Conservation (phyloP, 2,113 vertebrate species). For the Ramphastos sulfuratus region DNA sequence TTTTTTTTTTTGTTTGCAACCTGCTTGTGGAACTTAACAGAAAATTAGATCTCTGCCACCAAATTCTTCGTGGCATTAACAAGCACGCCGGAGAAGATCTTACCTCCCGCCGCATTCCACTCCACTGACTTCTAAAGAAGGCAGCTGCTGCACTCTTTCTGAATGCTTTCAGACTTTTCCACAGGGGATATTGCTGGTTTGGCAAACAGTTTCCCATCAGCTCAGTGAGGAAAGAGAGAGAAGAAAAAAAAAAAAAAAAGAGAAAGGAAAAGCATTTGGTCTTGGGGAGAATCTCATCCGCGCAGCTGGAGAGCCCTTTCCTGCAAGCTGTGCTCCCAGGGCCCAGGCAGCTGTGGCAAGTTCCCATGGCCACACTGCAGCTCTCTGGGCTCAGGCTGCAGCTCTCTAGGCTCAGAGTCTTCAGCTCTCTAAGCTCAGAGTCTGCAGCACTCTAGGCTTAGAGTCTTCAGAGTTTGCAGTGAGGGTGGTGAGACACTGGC, state of each 20-base stretch:
- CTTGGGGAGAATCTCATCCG: not conserved
- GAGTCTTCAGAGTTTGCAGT: too few relatives aligned
- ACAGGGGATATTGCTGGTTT: constrained; percentile 29
- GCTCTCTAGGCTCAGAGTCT: too few relatives aligned
- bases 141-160: constrained; percentile 25
- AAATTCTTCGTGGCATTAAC: constrained; percentile 26
- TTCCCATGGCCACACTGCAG: not conserved
- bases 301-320: constrained; percentile 34
- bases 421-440: too few relatives aligned
- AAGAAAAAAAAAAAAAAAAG: too few relatives aligned
- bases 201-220: constrained; percentile 32
- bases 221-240: not conserved
- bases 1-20: not conserved
- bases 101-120: constrained; percentile 52
- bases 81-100: not conserved
- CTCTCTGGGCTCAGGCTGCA: too few relatives aligned
- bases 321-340: not conserved
- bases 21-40: constrained; percentile 56
- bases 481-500: too few relatives aligned
- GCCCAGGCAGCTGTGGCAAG: not conserved
- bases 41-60: constrained; percentile 59
- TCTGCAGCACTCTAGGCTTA: too few relatives aligned
- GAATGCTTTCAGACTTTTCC: constrained; percentile 41
- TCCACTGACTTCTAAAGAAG: constrained; percentile 53
- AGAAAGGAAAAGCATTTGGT: not conserved